Percentiles rank a stretch among this genome's conserved stretches.
Evolutionary conservation across 2,797 vertebrate genomes (phyloP).

Genomic region (Fratercula arctica): DNA sequence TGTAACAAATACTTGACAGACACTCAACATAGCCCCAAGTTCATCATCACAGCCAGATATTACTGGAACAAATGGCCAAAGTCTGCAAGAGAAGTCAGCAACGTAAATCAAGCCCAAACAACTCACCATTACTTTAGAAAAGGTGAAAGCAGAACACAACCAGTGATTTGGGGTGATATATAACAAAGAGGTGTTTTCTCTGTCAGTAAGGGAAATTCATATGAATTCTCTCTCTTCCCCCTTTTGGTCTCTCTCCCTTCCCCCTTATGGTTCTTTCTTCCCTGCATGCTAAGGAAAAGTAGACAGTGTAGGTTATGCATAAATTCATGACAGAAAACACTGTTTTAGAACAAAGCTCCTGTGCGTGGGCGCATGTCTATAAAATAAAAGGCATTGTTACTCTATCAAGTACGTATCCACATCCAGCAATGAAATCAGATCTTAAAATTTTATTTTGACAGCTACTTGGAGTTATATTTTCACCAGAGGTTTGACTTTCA

Average conservation of each 20-base stretch:
- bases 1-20: conserved; percentile 17
- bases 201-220: background rate
- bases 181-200: background rate
- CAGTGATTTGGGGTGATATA: background rate
- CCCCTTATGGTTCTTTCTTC: background rate
- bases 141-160: background rate
- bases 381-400: conserved; percentile 75
- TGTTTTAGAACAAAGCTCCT: conserved; percentile 71
- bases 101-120: background rate
- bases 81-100: conserved; percentile 34
- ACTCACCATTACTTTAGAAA: background rate
- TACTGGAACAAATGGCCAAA: conserved; percentile 20
- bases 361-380: conserved; percentile 66
- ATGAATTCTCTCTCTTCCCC: background rate
- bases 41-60: conserved; percentile 24
- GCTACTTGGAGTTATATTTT: conserved; percentile 55
- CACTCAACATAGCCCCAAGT: background rate
- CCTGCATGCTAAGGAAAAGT: conserved; percentile 23
- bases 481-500: conserved; percentile 42
- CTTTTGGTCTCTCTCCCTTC: background rate
- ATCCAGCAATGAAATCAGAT: conserved; percentile 62
- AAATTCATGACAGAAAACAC: conserved; percentile 61
- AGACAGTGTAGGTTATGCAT: conserved; percentile 1
- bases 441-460: conserved; percentile 77
- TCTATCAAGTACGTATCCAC: conserved; percentile 46